Base-by-base conservation (phyloP, 1,140 invertebrate genomes). In the Cotesia vestalis region DNA sequence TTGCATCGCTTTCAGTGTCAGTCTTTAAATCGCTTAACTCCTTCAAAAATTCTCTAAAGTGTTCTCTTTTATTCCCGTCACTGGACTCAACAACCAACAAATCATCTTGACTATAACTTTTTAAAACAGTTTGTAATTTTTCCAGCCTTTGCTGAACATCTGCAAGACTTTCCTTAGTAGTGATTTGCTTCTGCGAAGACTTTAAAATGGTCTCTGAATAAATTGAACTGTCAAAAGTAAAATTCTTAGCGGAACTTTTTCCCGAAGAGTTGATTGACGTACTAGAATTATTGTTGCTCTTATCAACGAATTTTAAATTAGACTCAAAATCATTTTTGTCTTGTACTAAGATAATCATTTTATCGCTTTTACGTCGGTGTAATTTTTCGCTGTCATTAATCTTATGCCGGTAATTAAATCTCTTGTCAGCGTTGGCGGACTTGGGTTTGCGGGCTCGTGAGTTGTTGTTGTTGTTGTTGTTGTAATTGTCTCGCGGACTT, bases 91-190 rank as follows among this genome's bases (percentile, higher is more conserved):
- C 60, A 40, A n/a, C 35, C 14, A 5, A 70, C 51, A 27, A 27
- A n/a, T 72, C 63, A 52, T 35, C 40, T 40, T 17, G 53, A 14
- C 73, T 73, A 35, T 78, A 82, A 4, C 57, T 76, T 57, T 69
- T 67, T 6, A 83, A 38, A 40, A 78, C 75, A 4, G 77, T 72
- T 14, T 83, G 79, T 1, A 83, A 71, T 64, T 71, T 79, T 55
- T 79, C 77, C n/a, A 83, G 63, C 53, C 74, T 78, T 4, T 72
- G 71, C 57, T 66, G 78, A 4, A 81, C 77, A 35, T 74, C 60
- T 14, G 76, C 34, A 1, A 83, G 69, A 3, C 70, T 76, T 53
- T 78, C 71, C 11, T 72, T 69, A 8, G 76, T 72, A 9, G 66
- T 53, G 20, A 55, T 11, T 46, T 6, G 40, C 11, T 46, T 46